phyloP scores from a whole-genome alignment of 2,888 invertebrate genomes.

The Parasteatoda lunata region DNA sequence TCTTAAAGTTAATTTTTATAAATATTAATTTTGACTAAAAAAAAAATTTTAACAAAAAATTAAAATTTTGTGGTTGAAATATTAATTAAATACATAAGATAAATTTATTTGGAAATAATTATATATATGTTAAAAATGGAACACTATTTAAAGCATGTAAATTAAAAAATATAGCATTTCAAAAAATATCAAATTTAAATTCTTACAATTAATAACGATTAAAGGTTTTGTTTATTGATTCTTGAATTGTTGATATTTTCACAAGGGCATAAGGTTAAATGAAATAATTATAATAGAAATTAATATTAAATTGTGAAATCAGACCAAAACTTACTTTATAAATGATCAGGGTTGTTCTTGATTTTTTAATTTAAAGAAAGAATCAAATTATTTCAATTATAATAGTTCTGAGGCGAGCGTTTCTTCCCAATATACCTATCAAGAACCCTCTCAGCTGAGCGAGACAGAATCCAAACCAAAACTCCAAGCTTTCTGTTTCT shows the following conservation, averaged over 20 bases:
- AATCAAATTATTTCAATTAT: not conserved
- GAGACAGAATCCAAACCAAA: constrained; percentile 48
- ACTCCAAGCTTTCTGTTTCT: constrained; percentile 48
- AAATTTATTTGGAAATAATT: too few relatives aligned
- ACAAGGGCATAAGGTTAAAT: constrained; percentile 59
- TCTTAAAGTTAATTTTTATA: too few relatives aligned
- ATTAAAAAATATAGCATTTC: not conserved
- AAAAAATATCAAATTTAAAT: not conserved
- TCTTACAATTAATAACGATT: too few relatives aligned
- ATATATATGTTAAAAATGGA: too few relatives aligned
- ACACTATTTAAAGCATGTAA: too few relatives aligned
- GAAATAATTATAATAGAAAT: constrained; percentile 7
- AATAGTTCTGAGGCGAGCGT: not conserved
- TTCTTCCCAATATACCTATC: constrained; percentile 25
- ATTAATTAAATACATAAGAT: too few relatives aligned
- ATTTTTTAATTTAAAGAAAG: too few relatives aligned
- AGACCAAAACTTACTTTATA: not conserved
- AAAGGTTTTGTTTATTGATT: not conserved
- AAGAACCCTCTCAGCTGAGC: constrained; percentile 52
- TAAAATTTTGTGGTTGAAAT: too few relatives aligned
- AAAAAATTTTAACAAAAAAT: too few relatives aligned
- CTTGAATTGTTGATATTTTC: not conserved
- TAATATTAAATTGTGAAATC: not conserved
- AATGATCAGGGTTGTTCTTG: too few relatives aligned
- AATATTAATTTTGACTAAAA: too few relatives aligned